Evolutionary conservation across 2,888 invertebrate species (phyloP), one percentile per base, ranked within the genome.

Genomic region (Lycaena phlaeas): DNA sequence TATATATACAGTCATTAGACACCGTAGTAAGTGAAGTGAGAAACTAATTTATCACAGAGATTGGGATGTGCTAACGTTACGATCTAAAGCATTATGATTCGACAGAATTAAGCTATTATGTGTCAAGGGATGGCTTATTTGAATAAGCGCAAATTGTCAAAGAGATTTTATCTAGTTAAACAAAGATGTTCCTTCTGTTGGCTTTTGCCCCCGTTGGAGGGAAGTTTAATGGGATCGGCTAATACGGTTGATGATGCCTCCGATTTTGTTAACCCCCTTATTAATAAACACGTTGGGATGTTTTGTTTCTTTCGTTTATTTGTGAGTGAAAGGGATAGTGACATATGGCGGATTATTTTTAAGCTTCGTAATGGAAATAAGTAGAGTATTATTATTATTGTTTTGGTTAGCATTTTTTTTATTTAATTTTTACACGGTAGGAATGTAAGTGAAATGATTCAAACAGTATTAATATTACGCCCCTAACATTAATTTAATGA

Each of bases 111-210:
- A 70, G 66, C 67, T 64, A 71, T 77, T 74, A 77, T 72, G 67
- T 73, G 68, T 61, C 66, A 66, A 58, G 81, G 81, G 78, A 68
- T 65, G 62, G 60, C 64, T 66, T 79, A 81, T 82, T 82, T 84
- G 81, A 81, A 82, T 84, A 76, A 81, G 73, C 79, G 68, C 72
- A 82, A 81, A 82, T 82, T 84, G 79, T 84, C 82, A 84, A 84
- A 84, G 82, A 82, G 82, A 84, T 82, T 76, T 79, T 82, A 81
- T 82, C 82, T 74, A 66, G 63, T 69, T 77, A 82, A 77, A 82
- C 82, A 84, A 84, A 82, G 77, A 70, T 65, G 73, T 56, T 67
- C 63, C 75, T 75, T 72, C 72, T 79, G 77, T 78, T 77, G 68
- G 78, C 79, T 75, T 77, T 69, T 74, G 66, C 73, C 71, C 72